Evolutionary conservation across 2,113 vertebrate species (phyloP).

Genomic region (Channa argus): DNA sequence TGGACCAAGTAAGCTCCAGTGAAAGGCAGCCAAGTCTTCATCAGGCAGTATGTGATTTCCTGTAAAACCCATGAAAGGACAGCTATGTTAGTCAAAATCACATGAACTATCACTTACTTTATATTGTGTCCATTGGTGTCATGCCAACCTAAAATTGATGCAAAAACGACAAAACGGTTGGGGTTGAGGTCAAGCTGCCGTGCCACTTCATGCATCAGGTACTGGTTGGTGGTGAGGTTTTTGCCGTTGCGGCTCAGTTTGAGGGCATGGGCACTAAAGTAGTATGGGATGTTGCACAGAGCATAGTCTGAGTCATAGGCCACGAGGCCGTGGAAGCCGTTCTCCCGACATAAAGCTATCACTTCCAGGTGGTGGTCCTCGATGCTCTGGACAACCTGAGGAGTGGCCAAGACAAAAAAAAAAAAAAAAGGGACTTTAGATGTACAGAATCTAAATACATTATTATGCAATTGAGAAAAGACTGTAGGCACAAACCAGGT

Average conservation of each 20-base stretch:
- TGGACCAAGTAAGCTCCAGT: constrained; percentile 98
- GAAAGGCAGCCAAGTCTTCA: constrained; percentile 98
- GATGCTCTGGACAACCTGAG: constrained; percentile 93
- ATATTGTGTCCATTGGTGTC: neutral
- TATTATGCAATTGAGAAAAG: too few species aligned
- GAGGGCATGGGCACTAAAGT: constrained; percentile 96
- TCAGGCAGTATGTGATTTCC: constrained; percentile 98
- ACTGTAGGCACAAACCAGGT: neutral
- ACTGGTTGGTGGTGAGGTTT: constrained; percentile 96
- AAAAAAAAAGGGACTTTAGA: too few species aligned
- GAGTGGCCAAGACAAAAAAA: constrained; percentile 8
- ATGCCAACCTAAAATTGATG: constrained; percentile 92
- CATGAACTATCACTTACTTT: accelerated
- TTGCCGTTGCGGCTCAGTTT: constrained; percentile 98
- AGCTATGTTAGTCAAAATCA: neutral
- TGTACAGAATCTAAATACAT: too few species aligned
- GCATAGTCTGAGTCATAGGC: constrained; percentile 97
- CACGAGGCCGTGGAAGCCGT: constrained; percentile 94
- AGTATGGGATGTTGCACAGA: constrained; percentile 95
- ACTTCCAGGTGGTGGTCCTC: constrained; percentile 98
- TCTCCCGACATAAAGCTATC: constrained; percentile 93
- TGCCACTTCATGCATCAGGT: constrained; percentile 97
- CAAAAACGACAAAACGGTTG: constrained; percentile 94
- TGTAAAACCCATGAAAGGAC: constrained; percentile 51
- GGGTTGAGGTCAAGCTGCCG: constrained; percentile 96